phyloP scores from a whole-genome alignment of 1,140 invertebrate species.

The Akabosia matsudoensis region DNA sequence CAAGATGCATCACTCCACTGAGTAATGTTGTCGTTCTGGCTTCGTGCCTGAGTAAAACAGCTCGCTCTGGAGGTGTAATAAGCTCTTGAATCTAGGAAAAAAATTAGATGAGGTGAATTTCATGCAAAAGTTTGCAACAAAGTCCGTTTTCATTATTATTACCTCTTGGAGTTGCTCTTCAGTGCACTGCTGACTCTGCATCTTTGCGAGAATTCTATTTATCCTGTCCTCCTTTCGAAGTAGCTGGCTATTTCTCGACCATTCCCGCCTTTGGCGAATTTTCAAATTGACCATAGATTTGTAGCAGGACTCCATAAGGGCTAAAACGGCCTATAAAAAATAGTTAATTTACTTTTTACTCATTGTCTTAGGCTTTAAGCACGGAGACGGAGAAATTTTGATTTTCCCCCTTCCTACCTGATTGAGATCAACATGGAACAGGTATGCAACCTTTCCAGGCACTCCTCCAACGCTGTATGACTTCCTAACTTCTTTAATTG shows the following conservation, averaged over 20 bases:
- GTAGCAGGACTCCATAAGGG: conserved; percentile 33
- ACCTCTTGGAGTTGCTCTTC: conserved; percentile 44
- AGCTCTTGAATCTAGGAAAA: conserved; percentile 36
- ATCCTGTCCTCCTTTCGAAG: conserved; percentile 38
- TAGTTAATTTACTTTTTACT: no score
- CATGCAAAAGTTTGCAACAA: background rate
- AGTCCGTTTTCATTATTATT: background rate
- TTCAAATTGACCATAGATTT: conserved; percentile 35
- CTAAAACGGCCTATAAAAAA: conserved; percentile 33
- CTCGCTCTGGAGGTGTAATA: conserved; percentile 44
- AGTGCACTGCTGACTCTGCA: conserved; percentile 31
- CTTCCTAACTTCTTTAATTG: conserved; percentile 46
- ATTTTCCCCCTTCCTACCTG: conserved; percentile 35
- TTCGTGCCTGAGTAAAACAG: conserved; percentile 32
- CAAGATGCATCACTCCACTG: conserved; percentile 35
- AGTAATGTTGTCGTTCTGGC: conserved; percentile 26
- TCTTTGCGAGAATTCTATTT: conserved; percentile 35
- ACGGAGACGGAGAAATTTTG: no score
- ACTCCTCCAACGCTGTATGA: conserved; percentile 35
- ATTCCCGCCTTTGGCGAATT: conserved; percentile 21
- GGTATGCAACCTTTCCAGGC: conserved; percentile 35
- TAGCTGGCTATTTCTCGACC: conserved; percentile 26
- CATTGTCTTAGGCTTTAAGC: no score
- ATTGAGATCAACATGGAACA: conserved; percentile 43
- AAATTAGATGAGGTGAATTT: background rate